Evolutionary conservation across 2,888 invertebrate genomes (phyloP).

Genomic region (Caenorhabditis sulstoni): DNA sequence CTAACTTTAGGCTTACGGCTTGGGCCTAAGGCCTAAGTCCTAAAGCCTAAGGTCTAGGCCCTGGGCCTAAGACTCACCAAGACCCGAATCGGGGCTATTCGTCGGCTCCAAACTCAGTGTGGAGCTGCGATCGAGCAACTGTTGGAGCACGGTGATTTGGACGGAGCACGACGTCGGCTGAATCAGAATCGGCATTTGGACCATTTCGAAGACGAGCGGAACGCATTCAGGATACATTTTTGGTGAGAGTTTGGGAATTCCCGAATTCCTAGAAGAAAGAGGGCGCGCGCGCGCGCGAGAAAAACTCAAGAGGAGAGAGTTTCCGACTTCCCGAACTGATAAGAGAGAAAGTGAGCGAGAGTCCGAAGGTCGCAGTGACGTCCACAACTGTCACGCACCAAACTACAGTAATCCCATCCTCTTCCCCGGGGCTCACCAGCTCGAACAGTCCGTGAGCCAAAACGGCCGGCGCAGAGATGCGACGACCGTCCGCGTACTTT

Average conservation of each 20-base stretch:
- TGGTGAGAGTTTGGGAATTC: too few relatives aligned
- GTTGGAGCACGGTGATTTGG: conserved; percentile 60
- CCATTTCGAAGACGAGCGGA: too few relatives aligned
- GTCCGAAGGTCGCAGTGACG: conserved; percentile 60
- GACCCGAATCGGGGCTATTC: conserved; percentile 61
- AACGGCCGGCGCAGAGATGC: conserved; percentile 74
- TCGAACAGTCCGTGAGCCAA: conserved; percentile 67
- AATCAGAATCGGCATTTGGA: conserved; percentile 30
- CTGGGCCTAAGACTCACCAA: conserved; percentile 29
- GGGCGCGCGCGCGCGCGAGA: too few relatives aligned
- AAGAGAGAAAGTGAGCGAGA: conserved; percentile 2
- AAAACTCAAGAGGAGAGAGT: not conserved
- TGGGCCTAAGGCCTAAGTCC: too few relatives aligned
- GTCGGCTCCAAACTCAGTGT: conserved; percentile 43
- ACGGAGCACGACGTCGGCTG: conserved; percentile 62
- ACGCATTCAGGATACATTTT: too few relatives aligned
- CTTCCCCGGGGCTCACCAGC: too few relatives aligned
- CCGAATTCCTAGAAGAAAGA: too few relatives aligned
- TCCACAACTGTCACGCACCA: not conserved
- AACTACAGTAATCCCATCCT: conserved; percentile 30
- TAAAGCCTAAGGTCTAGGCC: not conserved
- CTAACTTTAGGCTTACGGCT: too few relatives aligned
- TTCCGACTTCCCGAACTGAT: conserved; percentile 21
- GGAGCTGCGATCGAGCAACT: conserved; percentile 47
- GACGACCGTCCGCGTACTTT: conserved; percentile 68